Evolutionary conservation across 1,140 invertebrate genomes (phyloP).

Genomic region (Drosophila tani): DNA sequence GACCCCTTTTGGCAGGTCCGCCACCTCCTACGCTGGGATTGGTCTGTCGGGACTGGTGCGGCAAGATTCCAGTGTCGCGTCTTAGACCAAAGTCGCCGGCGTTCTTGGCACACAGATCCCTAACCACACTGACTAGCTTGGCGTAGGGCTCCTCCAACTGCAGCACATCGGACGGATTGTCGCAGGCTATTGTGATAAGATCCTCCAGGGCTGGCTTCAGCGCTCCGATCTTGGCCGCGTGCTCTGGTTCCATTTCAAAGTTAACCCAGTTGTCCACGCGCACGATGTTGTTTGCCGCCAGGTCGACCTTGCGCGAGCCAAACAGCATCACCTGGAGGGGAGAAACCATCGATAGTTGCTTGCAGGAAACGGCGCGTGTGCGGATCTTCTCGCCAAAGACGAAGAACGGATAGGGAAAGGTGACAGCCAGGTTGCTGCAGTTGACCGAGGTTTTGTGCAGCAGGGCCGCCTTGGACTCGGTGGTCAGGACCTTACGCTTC

Average conservation of each 20-base stretch:
- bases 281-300: constrained; percentile 89
- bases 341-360: constrained; percentile 98
- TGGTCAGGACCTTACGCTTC: constrained; percentile 97
- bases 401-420: constrained; percentile 97
- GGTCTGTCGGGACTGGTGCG: constrained; percentile 79
- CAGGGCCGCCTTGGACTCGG: constrained; percentile 96
- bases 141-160: constrained; percentile 86
- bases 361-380: constrained; percentile 97
- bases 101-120: constrained; percentile 89
- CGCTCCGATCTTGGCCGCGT: constrained; percentile 93
- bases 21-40: constrained; percentile 53
- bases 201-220: constrained; percentile 95
- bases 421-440: constrained; percentile 93
- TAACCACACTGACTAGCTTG: constrained; percentile 88
- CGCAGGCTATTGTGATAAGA: constrained; percentile 91
- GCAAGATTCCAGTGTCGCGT: constrained; percentile 84
- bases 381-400: constrained; percentile 99
- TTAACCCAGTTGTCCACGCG: constrained; percentile 97
- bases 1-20: constrained; percentile 51
- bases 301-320: constrained; percentile 94
- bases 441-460: constrained; percentile 99
- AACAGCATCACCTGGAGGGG: constrained; percentile 97
- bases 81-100: constrained; percentile 90
- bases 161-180: constrained; percentile 90
- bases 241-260: constrained; percentile 91